Base-by-base conservation (phyloP, 2,888 invertebrate genomes). In the Philaethria dido region DNA sequence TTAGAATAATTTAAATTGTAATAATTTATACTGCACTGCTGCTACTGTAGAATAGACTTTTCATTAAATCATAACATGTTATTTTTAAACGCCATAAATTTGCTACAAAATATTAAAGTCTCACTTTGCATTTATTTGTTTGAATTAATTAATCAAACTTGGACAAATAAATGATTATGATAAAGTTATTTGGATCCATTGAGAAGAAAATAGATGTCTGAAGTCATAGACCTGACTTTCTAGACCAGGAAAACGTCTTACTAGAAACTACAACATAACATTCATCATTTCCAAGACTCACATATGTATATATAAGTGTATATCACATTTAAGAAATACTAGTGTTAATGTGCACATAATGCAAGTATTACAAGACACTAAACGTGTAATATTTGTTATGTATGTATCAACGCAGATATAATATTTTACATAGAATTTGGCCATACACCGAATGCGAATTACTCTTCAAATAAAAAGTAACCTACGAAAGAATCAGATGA, bases 351-450 rank as follows among this genome's bases (percentile, higher is more conserved):
- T 52, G 33, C 29, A 29, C 16, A 4, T 52, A 52, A 29, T 29
- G 29, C 50, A 52, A 52, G 11, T 33, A 52, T 52, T 52, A 52
- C 50, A 52, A 52, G 29, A 52, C 29, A 29, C 16, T 29, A 29
- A 4, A 29, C 16, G 25, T 16, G 52, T 33, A 33, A 16, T 8
- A 52, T 52, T 52, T 29, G 11, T 52, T 39, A 13, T 39, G 13
- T n/a, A n/a, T n/a, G n/a, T n/a, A n/a, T n/a, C n/a, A n/a, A n/a
- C n/a, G n/a, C n/a, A n/a, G n/a, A n/a, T n/a, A n/a, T n/a, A n/a
- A 25, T 25, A 25, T 2, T 25, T 25, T 33, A 9, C 8, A 33
- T 8, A 8, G 33, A 6, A 33, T 33, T 3, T 33, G 33, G 33
- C 8, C 33, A 33, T 33, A 33, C 33, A 33, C 6, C 8, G 33